A percentile compares a stretch with the other conserved stretches of the same genome.
Evolutionary conservation across 92 coral and sea anemone species (phyloP).

Genomic region (Anthopleura xanthogrammica): DNA sequence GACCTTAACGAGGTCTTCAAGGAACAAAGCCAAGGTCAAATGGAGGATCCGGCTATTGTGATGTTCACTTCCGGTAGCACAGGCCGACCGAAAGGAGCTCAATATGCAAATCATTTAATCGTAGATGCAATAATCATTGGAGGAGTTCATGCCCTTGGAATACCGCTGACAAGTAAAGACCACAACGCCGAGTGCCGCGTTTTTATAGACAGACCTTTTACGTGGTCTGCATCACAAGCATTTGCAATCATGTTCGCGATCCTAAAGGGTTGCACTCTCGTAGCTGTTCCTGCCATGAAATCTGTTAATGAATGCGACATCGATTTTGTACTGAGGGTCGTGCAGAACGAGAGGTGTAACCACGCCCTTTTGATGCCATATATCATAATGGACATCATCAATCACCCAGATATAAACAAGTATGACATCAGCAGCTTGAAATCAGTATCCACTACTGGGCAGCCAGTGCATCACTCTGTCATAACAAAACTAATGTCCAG

Average conservation of each 20-base stretch:
- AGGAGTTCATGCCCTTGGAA: slow-evolving; percentile 3
- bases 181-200: slow-evolving; percentile 21
- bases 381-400: background rate
- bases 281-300: slow-evolving; percentile 40
- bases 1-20: too few relatives aligned
- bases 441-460: too few relatives aligned
- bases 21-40: too few relatives aligned
- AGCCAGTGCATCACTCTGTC: too few relatives aligned
- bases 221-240: slow-evolving; percentile 40
- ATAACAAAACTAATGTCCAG: too few relatives aligned
- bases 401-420: too few relatives aligned
- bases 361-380: slow-evolving; percentile 43
- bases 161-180: slow-evolving; percentile 19
- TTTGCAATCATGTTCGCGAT: slow-evolving; percentile 33
- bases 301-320: slow-evolving; percentile 35
- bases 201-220: slow-evolving; percentile 41
- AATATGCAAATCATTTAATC: slow-evolving; percentile 42
- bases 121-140: slow-evolving; percentile 26
- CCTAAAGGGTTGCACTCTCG: slow-evolving; percentile 40
- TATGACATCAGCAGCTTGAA: too few relatives aligned
- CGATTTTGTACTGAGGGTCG: slow-evolving; percentile 22
- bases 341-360: slow-evolving; percentile 47
- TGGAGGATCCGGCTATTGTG: background rate
- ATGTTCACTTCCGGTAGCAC: slow-evolving; percentile 56
- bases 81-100: slow-evolving; percentile 39